Evolutionary conservation across 1,140 invertebrate species (phyloP), one percentile per base, ranked within the genome.

Genomic region (Brachionus koreanus): DNA sequence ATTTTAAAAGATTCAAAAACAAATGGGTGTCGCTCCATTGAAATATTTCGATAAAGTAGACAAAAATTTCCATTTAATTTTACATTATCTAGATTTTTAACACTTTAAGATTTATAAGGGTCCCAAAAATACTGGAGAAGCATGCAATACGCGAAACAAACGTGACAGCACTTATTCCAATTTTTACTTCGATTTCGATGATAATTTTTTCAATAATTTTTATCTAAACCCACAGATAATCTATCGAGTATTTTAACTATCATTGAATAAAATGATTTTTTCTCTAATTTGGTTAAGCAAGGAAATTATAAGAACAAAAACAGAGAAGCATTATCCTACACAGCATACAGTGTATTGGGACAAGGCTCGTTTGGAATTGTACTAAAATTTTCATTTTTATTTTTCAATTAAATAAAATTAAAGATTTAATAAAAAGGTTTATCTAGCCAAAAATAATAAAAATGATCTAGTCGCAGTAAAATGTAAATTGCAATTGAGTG

Each of bases 331-430:
- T 12, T 79, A 3, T 29, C 46, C 13, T 79, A 79, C 33, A 61
- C 76, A 25, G 76, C 76, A 1, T 61, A 39, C 33, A 49, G 35
- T 13, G 37, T 79, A 39, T 29, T 79, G 23, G 76, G 76, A 23
- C 76, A 79, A 29, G 76, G 76, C 46, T 79, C 76, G 16, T 79
- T 79, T 65, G 76, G 76, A 57, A 37, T 79, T 42, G 67, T 72
- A 43, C 9, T 23, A 57, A 57, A 57, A 52, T n/a, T 52, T 46
- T 46, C n/a, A n/a, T n/a, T n/a, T 12, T 46, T 46, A 12, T 49
- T n/a, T 49, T n/a, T 12, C 13, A 49, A 49, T 49, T 13, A 13
- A 3, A 3, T n/a, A 49, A n/a, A 49, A 43, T 43, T 10, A 43
- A 43, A 43, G 6, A 43, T 10, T 57, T 4, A 61, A 19, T 23